phyloP scores from a whole-genome alignment of 2,888 invertebrate species.

The Troides oblongomaculatus region DNA sequence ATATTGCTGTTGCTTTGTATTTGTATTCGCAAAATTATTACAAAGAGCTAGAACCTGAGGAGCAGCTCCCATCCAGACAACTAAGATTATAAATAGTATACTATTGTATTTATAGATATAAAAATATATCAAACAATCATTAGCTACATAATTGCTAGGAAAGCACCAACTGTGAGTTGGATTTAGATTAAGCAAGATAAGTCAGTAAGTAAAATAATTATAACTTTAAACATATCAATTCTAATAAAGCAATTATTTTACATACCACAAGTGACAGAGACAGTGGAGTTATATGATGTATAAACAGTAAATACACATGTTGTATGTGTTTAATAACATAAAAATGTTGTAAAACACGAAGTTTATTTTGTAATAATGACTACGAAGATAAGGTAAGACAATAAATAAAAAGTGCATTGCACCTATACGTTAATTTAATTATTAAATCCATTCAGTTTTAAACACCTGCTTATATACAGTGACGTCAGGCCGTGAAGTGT shows the following conservation, averaged over 20 bases:
- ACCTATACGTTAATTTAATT: conserved; percentile 28
- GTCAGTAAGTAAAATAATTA: too few species aligned
- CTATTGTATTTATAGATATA: too few species aligned
- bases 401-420: conserved; percentile 23
- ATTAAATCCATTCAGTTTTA: conserved; percentile 22
- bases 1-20: background rate
- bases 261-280: too few species aligned
- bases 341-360: conserved; percentile 5
- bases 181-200: too few species aligned
- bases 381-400: conserved; percentile 16
- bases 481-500: conserved; percentile 22
- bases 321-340: background rate
- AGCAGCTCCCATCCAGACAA: too few species aligned
- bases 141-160: too few species aligned
- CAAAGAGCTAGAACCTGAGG: too few species aligned
- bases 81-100: too few species aligned
- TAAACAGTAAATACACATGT: background rate
- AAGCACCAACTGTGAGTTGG: too few species aligned
- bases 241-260: background rate
- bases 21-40: too few species aligned
- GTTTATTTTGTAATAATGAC: conserved; percentile 21
- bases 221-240: background rate
- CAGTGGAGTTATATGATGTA: background rate
- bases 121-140: too few species aligned
- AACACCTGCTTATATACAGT: conserved; percentile 10